These are phyloP conservation scores for Catocala sponsa DNA, from an alignment of 2,888 invertebrate species.

Conservation along the genomic window DNA sequence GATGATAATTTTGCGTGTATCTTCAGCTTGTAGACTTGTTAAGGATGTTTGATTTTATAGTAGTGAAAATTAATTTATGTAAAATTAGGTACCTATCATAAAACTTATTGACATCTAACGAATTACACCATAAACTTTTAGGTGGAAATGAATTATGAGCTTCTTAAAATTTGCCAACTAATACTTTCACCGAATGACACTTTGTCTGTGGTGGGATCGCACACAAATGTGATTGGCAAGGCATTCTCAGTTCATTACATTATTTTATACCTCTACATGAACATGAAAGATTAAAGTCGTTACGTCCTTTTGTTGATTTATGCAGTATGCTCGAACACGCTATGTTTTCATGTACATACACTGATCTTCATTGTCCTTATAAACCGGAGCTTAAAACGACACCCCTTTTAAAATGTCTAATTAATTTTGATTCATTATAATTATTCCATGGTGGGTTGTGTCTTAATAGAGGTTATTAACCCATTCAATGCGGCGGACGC, in stretches of 20 bases:
- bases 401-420: background rate
- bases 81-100: too few species aligned
- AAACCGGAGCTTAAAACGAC: conserved; percentile 2
- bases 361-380: conserved; percentile 14
- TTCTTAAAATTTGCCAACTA: too few species aligned
- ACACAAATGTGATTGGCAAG: too few species aligned
- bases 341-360: conserved; percentile 11
- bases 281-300: conserved; percentile 27
- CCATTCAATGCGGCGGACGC: too few species aligned
- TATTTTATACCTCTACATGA: background rate
- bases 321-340: conserved; percentile 17
- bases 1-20: conserved; percentile 16
- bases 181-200: too few species aligned
- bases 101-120: too few species aligned
- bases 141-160: too few species aligned
- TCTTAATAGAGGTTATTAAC: background rate
- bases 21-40: background rate
- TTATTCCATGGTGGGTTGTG: background rate
- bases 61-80: too few species aligned
- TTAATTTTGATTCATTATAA: background rate
- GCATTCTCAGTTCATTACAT: too few species aligned
- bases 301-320: conserved; percentile 33
- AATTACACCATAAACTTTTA: too few species aligned
- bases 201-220: too few species aligned
- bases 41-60: too few species aligned